Conservation (phyloP, 2,797 vertebrate genomes). For the Mionectes olivaceus region DNA sequence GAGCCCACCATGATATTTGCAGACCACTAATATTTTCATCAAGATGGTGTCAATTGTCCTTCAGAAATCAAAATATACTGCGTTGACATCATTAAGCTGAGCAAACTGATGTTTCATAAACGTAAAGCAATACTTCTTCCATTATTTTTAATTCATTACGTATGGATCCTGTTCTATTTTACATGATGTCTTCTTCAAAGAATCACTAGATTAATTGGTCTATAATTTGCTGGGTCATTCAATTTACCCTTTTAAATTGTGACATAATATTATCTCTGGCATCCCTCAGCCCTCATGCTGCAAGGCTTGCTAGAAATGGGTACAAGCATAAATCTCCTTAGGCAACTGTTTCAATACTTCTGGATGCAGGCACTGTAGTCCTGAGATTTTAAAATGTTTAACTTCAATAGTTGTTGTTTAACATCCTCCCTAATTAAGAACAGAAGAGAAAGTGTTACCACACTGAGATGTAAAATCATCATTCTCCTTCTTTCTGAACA, state of each 20-base stretch:
- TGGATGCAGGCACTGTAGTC: background rate
- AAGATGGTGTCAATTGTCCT: background rate
- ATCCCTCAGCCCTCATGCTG: background rate
- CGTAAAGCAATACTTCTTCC: background rate
- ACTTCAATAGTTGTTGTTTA: background rate
- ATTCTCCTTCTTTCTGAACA: background rate
- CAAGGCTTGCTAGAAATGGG: background rate
- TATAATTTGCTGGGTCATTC: slow-evolving; percentile 39
- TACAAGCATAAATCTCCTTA: slow-evolving; percentile 14
- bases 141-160: background rate
- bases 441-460: background rate
- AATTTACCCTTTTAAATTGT: slow-evolving; percentile 23
- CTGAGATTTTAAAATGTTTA: background rate
- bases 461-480: background rate
- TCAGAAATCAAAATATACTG: background rate
- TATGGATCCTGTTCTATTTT: background rate
- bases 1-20: fast-evolving
- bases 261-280: slow-evolving; percentile 1
- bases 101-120: background rate
- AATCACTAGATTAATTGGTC: background rate
- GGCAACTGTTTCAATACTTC: background rate
- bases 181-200: background rate
- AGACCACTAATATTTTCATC: background rate
- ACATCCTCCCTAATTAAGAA: slow-evolving; percentile 6
- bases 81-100: background rate